Conservation (phyloP, 1,140 invertebrate genomes). For the Galendromus occidentalis region DNA sequence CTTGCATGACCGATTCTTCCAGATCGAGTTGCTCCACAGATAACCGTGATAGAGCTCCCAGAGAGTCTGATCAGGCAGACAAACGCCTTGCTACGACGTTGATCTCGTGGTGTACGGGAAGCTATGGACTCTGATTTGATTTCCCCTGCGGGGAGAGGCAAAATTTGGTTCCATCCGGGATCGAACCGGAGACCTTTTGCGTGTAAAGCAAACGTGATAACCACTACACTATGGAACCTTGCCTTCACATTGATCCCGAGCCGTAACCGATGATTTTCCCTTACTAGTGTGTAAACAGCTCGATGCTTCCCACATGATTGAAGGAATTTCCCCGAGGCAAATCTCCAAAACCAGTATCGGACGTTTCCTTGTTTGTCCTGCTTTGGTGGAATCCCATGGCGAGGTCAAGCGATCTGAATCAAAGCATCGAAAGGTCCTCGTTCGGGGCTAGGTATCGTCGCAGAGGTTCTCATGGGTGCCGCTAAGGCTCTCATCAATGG, state of each 20-base stretch:
- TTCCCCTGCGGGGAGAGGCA: no score
- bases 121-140: no score
- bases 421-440: not conserved
- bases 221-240: conserved; percentile 20
- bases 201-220: conserved; percentile 21
- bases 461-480: not conserved
- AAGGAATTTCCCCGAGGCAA: not conserved
- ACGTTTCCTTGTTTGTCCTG: not conserved
- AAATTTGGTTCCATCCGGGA: conserved; percentile 20
- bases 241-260: not conserved
- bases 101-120: no score
- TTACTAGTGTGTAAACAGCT: no score
- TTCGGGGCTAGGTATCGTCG: not conserved
- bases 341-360: no score
- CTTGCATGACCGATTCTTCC: no score
- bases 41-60: no score
- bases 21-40: no score
- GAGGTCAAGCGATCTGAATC: not conserved
- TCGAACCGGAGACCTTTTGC: conserved; percentile 21
- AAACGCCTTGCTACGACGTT: no score
- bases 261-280: not conserved
- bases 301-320: not conserved
- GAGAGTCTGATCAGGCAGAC: no score
- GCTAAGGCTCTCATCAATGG: not conserved
- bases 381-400: not conserved